Conservation (phyloP, 1,140 invertebrate species). For the Lordiphosa collinella region DNA sequence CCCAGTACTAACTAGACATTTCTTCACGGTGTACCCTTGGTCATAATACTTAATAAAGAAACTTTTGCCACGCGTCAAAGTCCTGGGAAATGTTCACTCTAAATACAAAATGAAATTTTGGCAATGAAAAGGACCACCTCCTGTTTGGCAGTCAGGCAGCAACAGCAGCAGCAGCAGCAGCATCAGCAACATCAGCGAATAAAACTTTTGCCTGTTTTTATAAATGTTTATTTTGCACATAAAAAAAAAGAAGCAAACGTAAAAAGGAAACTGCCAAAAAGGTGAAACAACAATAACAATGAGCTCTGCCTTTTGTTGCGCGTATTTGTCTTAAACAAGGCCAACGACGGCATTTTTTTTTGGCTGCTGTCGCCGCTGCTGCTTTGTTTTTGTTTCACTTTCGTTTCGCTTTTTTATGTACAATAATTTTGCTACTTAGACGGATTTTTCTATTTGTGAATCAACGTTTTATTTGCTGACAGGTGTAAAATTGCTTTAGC, state of each 20-base stretch:
- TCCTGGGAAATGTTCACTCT: constrained; percentile 47
- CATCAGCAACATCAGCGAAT: constrained; percentile 60
- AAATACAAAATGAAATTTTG: constrained; percentile 69
- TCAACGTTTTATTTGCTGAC: constrained; percentile 76
- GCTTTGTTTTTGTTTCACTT: constrained; percentile 26
- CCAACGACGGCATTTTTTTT: constrained; percentile 23
- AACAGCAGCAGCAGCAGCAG: constrained; percentile 43
- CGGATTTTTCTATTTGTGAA: constrained; percentile 70
- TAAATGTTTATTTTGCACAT: constrained; percentile 75
- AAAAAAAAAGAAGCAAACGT: constrained; percentile 12
- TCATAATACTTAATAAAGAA: constrained; percentile 12
- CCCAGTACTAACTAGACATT: too few species aligned
- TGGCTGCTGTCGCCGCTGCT: constrained; percentile 14
- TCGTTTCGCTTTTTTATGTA: constrained; percentile 25
- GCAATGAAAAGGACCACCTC: constrained; percentile 7
- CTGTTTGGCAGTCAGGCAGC: constrained; percentile 2
- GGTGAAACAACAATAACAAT: constrained; percentile 54
- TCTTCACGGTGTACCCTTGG: too few species aligned
- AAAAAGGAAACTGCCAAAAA: constrained; percentile 44
- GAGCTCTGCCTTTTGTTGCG: constrained; percentile 43
- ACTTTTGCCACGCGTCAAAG: constrained; percentile 57
- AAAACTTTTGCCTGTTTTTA: constrained; percentile 67
- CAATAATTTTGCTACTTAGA: constrained; percentile 76
- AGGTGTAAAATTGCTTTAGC: constrained; percentile 67
- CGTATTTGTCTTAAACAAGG: constrained; percentile 62